A percentile compares a stretch with the other conserved stretches of the same genome.
phyloP scores from a whole-genome alignment of 2,888 invertebrate species.

The Prosopocoilus inquinatus region DNA sequence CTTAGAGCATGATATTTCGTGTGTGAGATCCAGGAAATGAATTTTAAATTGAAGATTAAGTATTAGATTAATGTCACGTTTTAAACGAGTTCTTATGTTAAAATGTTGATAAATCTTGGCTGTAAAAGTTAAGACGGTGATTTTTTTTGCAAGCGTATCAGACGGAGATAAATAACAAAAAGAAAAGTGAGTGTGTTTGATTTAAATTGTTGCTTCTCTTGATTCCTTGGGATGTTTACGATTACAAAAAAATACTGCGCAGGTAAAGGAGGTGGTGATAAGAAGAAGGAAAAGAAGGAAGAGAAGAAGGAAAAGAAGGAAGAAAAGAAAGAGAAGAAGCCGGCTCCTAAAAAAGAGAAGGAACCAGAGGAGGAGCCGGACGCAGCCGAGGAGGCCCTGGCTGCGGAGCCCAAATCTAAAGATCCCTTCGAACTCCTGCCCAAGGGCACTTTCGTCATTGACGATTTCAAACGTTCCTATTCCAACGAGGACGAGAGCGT shows the following conservation, averaged over 20 bases:
- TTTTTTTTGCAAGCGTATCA: slow-evolving; percentile 33
- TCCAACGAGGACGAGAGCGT: slow-evolving; percentile 93
- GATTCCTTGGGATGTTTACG: no score
- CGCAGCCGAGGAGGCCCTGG: slow-evolving; percentile 66
- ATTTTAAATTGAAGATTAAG: no score
- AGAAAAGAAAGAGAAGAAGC: slow-evolving; percentile 52
- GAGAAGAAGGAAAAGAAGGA: slow-evolving; percentile 49
- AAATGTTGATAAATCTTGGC: no score
- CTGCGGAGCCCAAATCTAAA: slow-evolving; percentile 77
- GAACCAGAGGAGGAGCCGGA: slow-evolving; percentile 63
- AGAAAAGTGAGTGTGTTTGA: slow-evolving; percentile 24
- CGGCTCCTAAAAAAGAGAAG: slow-evolving; percentile 53
- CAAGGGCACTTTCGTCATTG: slow-evolving; percentile 90
- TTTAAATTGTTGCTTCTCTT: no score
- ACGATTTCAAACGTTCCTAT: slow-evolving; percentile 96
- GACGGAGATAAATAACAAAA: slow-evolving; percentile 41
- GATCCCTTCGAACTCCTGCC: slow-evolving; percentile 91
- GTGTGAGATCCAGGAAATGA: no score
- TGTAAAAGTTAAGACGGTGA: no score
- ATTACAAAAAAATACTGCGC: slow-evolving; percentile 5
- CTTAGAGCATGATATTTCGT: no score
- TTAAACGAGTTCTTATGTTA: no score
- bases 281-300: slow-evolving; percentile 36
- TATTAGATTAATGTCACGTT: no score
- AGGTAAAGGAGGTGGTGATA: slow-evolving; percentile 41